Conservation (phyloP, 2,888 invertebrate species). For the Drosophila testacea region DNA sequence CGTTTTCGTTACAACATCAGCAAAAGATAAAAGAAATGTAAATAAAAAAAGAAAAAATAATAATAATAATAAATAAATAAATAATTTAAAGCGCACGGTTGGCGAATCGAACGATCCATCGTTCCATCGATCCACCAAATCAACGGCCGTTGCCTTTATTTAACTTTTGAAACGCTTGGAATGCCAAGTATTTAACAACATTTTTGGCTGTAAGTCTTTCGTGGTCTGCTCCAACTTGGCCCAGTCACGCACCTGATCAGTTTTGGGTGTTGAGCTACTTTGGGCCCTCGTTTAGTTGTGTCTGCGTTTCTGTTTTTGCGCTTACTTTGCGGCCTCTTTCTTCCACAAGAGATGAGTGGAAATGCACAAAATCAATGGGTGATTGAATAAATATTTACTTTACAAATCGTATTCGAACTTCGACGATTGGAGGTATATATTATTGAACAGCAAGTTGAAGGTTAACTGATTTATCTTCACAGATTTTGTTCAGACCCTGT, state of each 20-base stretch:
- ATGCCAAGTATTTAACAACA: conserved; percentile 65
- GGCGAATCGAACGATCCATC: conserved; percentile 45
- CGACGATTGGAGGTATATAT: not conserved
- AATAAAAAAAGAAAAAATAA: conserved; percentile 1
- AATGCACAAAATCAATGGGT: conserved; percentile 10
- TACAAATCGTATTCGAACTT: not conserved
- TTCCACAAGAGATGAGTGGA: conserved; percentile 41
- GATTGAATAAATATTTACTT: not conserved
- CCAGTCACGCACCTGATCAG: conserved; percentile 61
- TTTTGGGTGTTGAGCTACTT: conserved; percentile 61
- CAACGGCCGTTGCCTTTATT: conserved; percentile 54
- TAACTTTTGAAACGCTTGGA: conserved; percentile 58
- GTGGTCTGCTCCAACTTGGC: conserved; percentile 38
- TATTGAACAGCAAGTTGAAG: not conserved
- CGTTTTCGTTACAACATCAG: conserved; percentile 68
- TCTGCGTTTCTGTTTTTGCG: conserved; percentile 45
- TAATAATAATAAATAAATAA: conserved; percentile 27
- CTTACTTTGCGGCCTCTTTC: conserved; percentile 62
- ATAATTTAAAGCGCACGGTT: conserved; percentile 8
- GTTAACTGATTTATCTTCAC: not conserved
- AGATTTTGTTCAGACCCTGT: no score
- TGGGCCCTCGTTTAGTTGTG: conserved; percentile 47
- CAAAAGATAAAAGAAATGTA: conserved; percentile 20
- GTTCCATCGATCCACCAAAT: conserved; percentile 24
- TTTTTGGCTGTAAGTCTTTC: conserved; percentile 41